Percentiles rank a stretch among this genome's conserved stretches.
Conservation (phyloP, 2,888 invertebrate species). For the Pocota personata region DNA sequence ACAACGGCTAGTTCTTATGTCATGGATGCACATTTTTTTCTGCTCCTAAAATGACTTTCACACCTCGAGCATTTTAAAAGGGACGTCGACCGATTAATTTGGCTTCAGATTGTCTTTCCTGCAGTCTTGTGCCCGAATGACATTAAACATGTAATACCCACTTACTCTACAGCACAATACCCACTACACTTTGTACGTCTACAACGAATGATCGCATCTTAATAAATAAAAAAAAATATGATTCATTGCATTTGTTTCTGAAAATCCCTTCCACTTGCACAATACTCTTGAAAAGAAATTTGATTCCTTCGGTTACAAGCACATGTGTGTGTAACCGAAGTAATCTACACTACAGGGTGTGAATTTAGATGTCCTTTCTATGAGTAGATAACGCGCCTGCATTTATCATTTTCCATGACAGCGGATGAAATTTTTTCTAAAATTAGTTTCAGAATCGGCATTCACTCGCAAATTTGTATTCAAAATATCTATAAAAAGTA, state of each 20-base stretch:
- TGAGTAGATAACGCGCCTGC: constrained; percentile 19
- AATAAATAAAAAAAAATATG: constrained; percentile 11
- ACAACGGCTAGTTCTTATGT: neutral
- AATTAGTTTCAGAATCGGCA: neutral
- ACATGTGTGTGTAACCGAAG: constrained; percentile 8
- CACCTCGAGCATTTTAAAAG: neutral
- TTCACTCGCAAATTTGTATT: neutral
- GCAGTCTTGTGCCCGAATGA: neutral
- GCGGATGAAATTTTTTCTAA: neutral
- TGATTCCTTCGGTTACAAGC: constrained; percentile 19
- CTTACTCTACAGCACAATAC: too few species aligned
- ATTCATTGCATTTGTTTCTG: constrained; percentile 42
- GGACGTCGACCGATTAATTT: neutral
- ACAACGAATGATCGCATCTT: neutral
- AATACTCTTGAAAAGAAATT: constrained; percentile 19
- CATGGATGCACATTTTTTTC: neutral
- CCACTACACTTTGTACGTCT: neutral
- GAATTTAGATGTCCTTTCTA: constrained; percentile 21
- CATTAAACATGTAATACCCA: neutral
- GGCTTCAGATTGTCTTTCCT: neutral
- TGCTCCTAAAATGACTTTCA: neutral
- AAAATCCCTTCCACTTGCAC: constrained; percentile 16
- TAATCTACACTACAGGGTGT: constrained; percentile 34
- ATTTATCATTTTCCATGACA: constrained; percentile 18
- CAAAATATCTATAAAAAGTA: neutral